phyloP scores from a whole-genome alignment of 2,888 invertebrate species.

The Pheosia gnoma region DNA sequence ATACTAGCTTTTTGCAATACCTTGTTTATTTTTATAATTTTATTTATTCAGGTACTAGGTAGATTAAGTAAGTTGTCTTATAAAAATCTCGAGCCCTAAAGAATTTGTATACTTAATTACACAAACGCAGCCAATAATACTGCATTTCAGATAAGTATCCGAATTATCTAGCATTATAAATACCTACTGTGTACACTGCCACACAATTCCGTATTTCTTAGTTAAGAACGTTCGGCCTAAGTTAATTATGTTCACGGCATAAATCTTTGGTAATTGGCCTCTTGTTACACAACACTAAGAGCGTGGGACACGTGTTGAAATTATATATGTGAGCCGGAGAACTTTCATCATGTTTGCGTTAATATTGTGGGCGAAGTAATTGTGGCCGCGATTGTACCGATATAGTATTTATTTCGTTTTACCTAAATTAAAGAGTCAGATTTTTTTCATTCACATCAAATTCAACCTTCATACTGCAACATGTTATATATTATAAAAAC shows the following conservation, averaged over 20 bases:
- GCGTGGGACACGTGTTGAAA: constrained; percentile 78
- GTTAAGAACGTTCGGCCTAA: constrained; percentile 81
- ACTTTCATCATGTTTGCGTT: constrained; percentile 62
- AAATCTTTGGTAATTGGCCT: constrained; percentile 85
- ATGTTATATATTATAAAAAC: too few species aligned
- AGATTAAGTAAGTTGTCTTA: too few species aligned
- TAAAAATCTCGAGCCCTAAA: too few species aligned
- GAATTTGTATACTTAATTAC: too few species aligned
- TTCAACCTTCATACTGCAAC: too few species aligned
- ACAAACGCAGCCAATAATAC: too few species aligned
- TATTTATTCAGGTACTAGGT: too few species aligned
- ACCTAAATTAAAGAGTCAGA: too few species aligned
- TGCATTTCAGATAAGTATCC: background rate
- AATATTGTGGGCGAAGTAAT: constrained; percentile 39
- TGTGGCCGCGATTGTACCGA: constrained; percentile 6
- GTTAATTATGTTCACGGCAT: constrained; percentile 84
- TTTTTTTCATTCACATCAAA: too few species aligned
- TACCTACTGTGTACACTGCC: constrained; percentile 32
- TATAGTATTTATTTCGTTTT: background rate
- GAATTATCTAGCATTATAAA: background rate
- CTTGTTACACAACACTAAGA: constrained; percentile 82
- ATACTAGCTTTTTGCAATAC: too few species aligned
- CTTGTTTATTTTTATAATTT: too few species aligned
- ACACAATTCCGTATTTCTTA: constrained; percentile 75
- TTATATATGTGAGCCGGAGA: constrained; percentile 79